Evolutionary conservation across 2,797 vertebrate species (phyloP), one percentile per base, ranked within the genome.

Genomic region (Xiphorhynchus erythropygius): DNA sequence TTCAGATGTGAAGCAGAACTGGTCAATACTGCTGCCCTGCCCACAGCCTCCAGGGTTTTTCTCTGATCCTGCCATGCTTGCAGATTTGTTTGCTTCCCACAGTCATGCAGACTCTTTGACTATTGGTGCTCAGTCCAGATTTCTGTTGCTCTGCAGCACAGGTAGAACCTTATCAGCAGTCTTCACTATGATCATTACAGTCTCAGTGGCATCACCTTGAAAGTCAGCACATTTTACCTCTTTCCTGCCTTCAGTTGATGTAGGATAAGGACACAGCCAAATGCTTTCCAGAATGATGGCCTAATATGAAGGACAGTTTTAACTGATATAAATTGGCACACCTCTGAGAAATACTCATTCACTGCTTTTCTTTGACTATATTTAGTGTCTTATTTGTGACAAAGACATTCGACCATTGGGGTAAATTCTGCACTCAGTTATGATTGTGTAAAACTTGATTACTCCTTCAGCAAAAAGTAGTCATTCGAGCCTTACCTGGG

Each of bases 391-490:
- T 90, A 27, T 17, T 0, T 32, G 41, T 25, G 22, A 59, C 18
- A 65, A 92, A 85, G 44, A 25, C 5, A 47, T 70, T 71, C 46
- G 64, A 16, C 11, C 6, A 6, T 7, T 53, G 32, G 33, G 56
- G 15, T 53, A 85, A 80, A 83, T 83, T 92, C 41, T 78, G 16
- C n/a, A 33, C 24, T 75, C 64, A 46, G n/a, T 81, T 90, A 84
- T 62, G 28, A 30, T 30, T 32, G n/a, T 35, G 13, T 75, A 92
- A 92, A 93, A 22, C 35, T 33, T 25, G 18, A 44, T 56, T 86
- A 63, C 6, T 77, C 44, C 32, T 67, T 91, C 62, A 91, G 52
- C 53, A 84, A 80, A 74, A 69, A 92, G 28, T 5, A 35, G 27
- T 50, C 8, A 24, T 83, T 96, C 47, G 35, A 91, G 75, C 39